phyloP scores from a whole-genome alignment of 2,888 invertebrate genomes.

The Gortyna flavago region DNA sequence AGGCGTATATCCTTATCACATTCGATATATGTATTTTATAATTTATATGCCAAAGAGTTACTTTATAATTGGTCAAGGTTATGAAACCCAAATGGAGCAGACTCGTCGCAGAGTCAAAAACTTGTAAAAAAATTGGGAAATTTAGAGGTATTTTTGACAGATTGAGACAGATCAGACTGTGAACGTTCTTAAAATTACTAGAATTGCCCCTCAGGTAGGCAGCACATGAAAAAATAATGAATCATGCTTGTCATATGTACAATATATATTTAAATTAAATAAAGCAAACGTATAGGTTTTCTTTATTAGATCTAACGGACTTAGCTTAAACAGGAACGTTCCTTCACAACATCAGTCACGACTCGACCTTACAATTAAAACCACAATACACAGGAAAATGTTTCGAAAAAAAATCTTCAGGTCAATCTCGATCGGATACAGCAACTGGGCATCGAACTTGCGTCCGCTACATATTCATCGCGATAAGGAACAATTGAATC shows the following conservation, averaged over 20 bases:
- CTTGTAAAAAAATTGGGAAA: too few species aligned
- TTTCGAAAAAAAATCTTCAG: slow-evolving; percentile 21
- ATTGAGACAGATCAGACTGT: too few species aligned
- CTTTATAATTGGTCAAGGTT: too few species aligned
- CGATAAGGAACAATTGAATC: slow-evolving; percentile 84
- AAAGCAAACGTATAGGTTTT: background rate
- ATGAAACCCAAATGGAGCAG: too few species aligned
- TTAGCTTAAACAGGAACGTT: background rate
- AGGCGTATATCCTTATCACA: too few species aligned
- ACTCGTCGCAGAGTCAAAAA: background rate
- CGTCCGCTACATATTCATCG: slow-evolving; percentile 73
- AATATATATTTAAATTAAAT: slow-evolving; percentile 1
- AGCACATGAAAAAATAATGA: background rate
- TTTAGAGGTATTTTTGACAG: too few species aligned
- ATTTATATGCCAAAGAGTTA: too few species aligned
- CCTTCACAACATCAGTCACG: slow-evolving; percentile 29
- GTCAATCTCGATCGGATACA: slow-evolving; percentile 43
- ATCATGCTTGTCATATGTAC: background rate
- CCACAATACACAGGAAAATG: slow-evolving; percentile 46
- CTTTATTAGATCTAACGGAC: slow-evolving; percentile 24
- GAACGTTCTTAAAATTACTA: background rate
- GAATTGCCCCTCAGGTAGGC: too few species aligned
- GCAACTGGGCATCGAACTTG: slow-evolving; percentile 78
- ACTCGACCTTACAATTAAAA: slow-evolving; percentile 52
- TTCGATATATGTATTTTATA: too few species aligned